Base-by-base conservation (phyloP, 2,797 vertebrate species). In the Alcedo atthis region DNA sequence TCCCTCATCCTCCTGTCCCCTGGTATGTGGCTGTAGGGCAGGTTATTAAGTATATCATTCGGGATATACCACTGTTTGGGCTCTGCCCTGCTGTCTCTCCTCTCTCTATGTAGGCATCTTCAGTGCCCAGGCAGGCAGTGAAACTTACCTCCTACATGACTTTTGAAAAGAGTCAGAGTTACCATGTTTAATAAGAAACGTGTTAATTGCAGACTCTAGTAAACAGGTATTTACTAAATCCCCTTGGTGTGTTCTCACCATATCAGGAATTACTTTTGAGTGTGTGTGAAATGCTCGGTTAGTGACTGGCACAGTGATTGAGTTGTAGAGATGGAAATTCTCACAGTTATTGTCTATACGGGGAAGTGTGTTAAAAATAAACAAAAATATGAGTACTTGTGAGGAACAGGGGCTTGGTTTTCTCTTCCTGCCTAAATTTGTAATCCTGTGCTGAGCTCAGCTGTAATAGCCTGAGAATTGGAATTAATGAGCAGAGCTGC, bases 301-400 rank as follows among this genome's bases (percentile, higher is more conserved):
- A 76, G 57, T 89, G 87, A 92, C 74, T 94, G 94, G 78, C 63
- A 94, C 18, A 59, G 28, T 26, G 43, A 73, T 13, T 76, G 85
- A 88, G 78, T 76, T 63, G 76, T 2, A 78, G 68, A 48, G 62
- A 85, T 64, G 85, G 45, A 88, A 92, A 84, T 64, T 14, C 43
- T 71, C n/a, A 25, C 55, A 88, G 12, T 58, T 71, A 64, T 46
- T 90, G 30, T 84, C 71, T 91, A 42, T 46, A 37, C 24, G 37
- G 40, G 49, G 24, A 93, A 87, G 33, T 51, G 14, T 77, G 69
- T 74, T 92, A 92, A 78, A 93, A 95, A 94, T 68, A 95, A 95
- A 94, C 46, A 94, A 90, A 86, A 91, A 86, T 81, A 75, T 9
- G 30, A 55, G 42, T 24, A 12, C 20, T 68, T 78, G 19, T 74